phyloP scores from a whole-genome alignment of 2,797 vertebrate genomes.

The Sebastes itinus region DNA sequence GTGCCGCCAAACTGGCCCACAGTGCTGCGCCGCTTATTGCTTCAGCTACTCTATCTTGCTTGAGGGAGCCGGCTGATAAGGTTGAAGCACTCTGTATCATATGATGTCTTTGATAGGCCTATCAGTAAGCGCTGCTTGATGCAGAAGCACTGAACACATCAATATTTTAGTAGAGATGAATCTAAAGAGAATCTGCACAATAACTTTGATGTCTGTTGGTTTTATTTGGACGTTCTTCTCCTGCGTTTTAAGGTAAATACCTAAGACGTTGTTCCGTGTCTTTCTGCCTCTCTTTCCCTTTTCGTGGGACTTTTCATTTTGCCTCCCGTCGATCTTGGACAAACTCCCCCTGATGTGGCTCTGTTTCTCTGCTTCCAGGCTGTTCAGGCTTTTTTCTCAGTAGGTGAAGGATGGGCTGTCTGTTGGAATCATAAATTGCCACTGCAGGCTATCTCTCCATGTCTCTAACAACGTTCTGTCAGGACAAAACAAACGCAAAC shows the following conservation, averaged over 20 bases:
- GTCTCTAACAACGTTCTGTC: neutral
- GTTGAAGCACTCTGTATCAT: neutral
- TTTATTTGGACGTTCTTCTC: neutral
- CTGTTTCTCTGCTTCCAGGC: neutral
- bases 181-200: neutral
- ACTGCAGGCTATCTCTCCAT: neutral
- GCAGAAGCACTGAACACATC: neutral
- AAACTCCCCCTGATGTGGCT: neutral
- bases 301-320: constrained; percentile 4
- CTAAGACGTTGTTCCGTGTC: neutral
- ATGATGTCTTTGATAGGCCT: constrained; percentile 11
- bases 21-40: neutral
- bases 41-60: neutral
- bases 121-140: constrained; percentile 20
- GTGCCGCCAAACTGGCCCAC: constrained; percentile 1
- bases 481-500: neutral
- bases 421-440: neutral
- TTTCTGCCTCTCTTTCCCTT: neutral
- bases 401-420: neutral
- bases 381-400: constrained; percentile 1
- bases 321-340: neutral
- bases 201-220: constrained; percentile 5
- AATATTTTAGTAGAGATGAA: constrained; percentile 31
- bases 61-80: constrained; percentile 13
- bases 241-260: neutral